Base-by-base conservation (phyloP, 1,140 invertebrate genomes). In the Anthonomus grandis region DNA sequence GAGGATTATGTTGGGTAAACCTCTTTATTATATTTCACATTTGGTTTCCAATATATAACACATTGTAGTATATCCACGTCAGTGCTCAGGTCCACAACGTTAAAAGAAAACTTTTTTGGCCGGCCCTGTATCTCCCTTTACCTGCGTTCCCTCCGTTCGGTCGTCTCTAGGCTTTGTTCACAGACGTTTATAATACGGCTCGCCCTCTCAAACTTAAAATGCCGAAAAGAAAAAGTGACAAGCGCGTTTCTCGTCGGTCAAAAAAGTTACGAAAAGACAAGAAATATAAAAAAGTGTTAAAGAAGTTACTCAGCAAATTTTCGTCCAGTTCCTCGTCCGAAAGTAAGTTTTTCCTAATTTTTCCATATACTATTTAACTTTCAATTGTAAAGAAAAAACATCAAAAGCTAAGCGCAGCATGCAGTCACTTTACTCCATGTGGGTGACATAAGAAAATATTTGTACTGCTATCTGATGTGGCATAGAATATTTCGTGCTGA, bases 361-460 rank as follows among this genome's bases (percentile, higher is more conserved):
- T 39, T 39, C 5, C 15, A n/a, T 39, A n/a, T 39, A 39, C 4
- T 39, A 6, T 12, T 15, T 39, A 5, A 12, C 37, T n/a, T 15
- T 9, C 6, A 5, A 39, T 5, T 9, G 10, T 39, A 12, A 13
- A 39, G 5, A 12, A n/a, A 5, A 39, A 39, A 39, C 6, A 39
- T 39, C 5, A n/a, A 6, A 8, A 8, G 27, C 6, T 6, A n/a
- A 15, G 13, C 5, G 13, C 10, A 15, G 37, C 17, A 39, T 13
- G 37, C 37, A 39, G 37, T 39, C 10, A 39, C 37, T 39, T 15
- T 9, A 17, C 37, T 17, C 17, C 17, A 17, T 39, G 37, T 39
- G 37, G 13, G 37, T 39, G 10, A 39, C 37, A 39, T 39, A 39
- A 39, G 37, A 12, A 9, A 39, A 39, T 39, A 39, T 39, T 39